Evolutionary conservation across 2,797 vertebrate species (phyloP).

Genomic region (Takifugu ocellatus): DNA sequence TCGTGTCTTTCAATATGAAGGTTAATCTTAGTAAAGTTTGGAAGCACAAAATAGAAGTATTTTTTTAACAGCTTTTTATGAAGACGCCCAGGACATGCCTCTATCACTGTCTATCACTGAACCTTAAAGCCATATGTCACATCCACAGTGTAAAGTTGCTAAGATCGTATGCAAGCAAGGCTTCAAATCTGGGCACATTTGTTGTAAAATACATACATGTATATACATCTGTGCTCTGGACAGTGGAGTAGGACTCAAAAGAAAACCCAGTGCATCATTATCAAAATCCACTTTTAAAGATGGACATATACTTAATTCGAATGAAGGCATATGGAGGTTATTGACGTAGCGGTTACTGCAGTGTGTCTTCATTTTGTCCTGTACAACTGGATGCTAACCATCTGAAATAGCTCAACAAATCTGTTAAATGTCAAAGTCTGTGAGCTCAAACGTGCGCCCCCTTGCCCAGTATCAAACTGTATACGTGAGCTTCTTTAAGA

Average conservation of each 20-base stretch:
- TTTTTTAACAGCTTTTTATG: slow-evolving; percentile 51
- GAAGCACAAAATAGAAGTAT: slow-evolving; percentile 65
- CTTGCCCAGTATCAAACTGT: too few relatives aligned
- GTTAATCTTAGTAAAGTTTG: slow-evolving; percentile 56
- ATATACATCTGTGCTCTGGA: not conserved
- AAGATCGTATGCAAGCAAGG: slow-evolving; percentile 59
- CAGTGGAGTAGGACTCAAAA: too few relatives aligned
- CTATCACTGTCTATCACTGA: slow-evolving; percentile 33
- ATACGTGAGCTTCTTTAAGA: too few relatives aligned
- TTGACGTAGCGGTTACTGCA: slow-evolving; percentile 1
- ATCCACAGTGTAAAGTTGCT: slow-evolving; percentile 34
- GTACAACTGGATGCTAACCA: slow-evolving; percentile 3
- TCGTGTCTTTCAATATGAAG: slow-evolving; percentile 33
- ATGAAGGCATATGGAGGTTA: slow-evolving; percentile 10
- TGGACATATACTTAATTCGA: not conserved
- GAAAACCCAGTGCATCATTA: too few relatives aligned
- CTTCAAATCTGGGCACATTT: slow-evolving; percentile 25
- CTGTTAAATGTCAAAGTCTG: slow-evolving; percentile 7
- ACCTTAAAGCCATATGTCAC: slow-evolving; percentile 53
- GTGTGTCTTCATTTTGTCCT: not conserved
- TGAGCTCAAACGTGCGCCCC: too few relatives aligned
- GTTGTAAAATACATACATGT: not conserved
- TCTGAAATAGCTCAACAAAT: slow-evolving; percentile 1
- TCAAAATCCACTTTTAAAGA: not conserved
- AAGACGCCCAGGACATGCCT: slow-evolving; percentile 44